A percentile compares a stretch with the other conserved stretches of the same genome.
Evolutionary conservation across 2,888 invertebrate species (phyloP).

Genomic region (Napeogenes sylphis): DNA sequence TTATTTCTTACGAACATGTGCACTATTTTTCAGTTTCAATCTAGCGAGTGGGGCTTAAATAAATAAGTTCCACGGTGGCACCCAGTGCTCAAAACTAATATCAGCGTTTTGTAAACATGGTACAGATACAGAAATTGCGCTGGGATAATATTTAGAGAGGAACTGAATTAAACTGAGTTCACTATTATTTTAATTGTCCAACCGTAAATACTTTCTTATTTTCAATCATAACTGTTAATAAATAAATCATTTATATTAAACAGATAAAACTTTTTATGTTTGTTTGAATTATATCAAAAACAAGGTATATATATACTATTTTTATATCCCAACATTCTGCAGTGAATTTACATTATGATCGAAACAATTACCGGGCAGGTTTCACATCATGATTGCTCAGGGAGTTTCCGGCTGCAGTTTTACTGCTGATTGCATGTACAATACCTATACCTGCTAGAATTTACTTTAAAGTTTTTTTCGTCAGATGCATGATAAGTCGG

Average conservation of each 20-base stretch:
- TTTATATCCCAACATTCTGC: no score
- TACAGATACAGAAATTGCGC: slow-evolving; percentile 32
- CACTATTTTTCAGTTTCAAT: slow-evolving; percentile 13
- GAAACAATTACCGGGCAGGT: neutral
- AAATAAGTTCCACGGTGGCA: slow-evolving; percentile 21
- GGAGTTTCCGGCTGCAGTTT: neutral
- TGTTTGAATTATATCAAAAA: neutral
- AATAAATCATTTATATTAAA: no score
- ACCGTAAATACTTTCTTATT: neutral
- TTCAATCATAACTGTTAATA: no score
- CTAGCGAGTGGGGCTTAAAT: slow-evolving; percentile 24
- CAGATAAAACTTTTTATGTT: neutral
- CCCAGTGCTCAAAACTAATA: slow-evolving; percentile 32
- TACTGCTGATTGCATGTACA: neutral
- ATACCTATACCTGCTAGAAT: neutral
- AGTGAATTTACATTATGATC: slow-evolving; percentile 2
- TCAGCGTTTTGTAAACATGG: slow-evolving; percentile 33
- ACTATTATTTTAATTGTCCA: slow-evolving; percentile 5
- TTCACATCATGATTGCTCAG: slow-evolving; percentile 1
- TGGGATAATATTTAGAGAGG: slow-evolving; percentile 28
- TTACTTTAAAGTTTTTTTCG: neutral
- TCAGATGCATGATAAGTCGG: no score
- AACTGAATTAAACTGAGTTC: slow-evolving; percentile 18
- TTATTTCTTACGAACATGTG: no score
- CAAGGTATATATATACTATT: neutral